Evolutionary conservation across 1,140 invertebrate genomes (phyloP), one percentile per base, ranked within the genome.

Genomic region (Himalopsyche phryganea): DNA sequence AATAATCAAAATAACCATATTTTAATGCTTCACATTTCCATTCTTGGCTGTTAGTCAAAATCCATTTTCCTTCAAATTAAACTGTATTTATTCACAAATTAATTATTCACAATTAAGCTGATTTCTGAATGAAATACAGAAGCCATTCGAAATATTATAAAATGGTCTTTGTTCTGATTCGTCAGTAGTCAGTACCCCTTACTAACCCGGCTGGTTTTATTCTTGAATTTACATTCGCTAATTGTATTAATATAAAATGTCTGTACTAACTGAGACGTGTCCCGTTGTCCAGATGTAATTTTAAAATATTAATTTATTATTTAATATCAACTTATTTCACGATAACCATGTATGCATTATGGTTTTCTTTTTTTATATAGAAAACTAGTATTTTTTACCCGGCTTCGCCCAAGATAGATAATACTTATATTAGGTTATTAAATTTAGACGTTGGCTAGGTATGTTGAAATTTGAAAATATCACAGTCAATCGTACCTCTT

Each of bases 61-160:
- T 62, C 60, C 60, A 63, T 57, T 63, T 63, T 63, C 50, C 35
- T 36, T 45, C 53, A 48, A 58, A 53, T 63, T 58, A 53, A 63
- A 63, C 50, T 63, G 60, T 63, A 63, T 63, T 58, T 63, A 63
- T 63, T 63, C 60, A 55, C 60, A 63, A 63, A 63, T 63, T 63
- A 63, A 63, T 63, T 63, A 63, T 63, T 63, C 60, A 63, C 60
- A 63, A 63, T 63, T 63, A 63, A 58, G 60, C 55, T 63, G 60
- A 63, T 63, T 63, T 63, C 60, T 49, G 52, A 52, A 58, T 54
- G 60, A 63, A 63, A 63, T 54, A 63, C 60, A 63, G 60, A 63
- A 63, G 60, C 60, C 47, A 63, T 63, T 58, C 55, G 60, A 58
- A 63, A 63, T 63, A 50, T 28, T 28, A 28, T 63, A 63, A 63